Percentiles rank a stretch among this genome's conserved stretches.
phyloP scores from a whole-genome alignment of 2,797 vertebrate genomes.

The Petrocephalus schoutedeni region DNA sequence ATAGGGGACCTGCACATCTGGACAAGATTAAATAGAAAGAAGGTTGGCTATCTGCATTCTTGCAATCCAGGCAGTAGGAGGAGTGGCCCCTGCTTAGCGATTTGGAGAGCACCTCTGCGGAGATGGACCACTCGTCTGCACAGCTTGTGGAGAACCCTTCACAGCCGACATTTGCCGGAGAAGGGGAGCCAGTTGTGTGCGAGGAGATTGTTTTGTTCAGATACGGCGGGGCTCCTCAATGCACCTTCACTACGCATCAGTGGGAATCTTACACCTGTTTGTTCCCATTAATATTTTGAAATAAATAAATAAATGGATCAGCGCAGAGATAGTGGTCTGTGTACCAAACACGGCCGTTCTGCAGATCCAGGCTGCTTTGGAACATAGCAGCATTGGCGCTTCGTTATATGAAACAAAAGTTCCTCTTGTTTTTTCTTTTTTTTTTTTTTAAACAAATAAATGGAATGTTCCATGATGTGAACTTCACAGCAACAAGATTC shows the following conservation, averaged over 20 bases:
- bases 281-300: neutral
- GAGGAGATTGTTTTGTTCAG: neutral
- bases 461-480: neutral
- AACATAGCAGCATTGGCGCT: neutral
- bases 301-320: neutral
- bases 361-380: neutral
- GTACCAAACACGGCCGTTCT: neutral
- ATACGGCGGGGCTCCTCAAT: neutral
- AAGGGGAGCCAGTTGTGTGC: neutral
- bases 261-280: constrained; percentile 4
- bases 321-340: neutral
- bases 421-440: neutral
- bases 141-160: neutral
- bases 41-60: neutral
- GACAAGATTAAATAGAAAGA: neutral
- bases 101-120: neutral
- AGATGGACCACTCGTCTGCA: neutral
- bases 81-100: neutral
- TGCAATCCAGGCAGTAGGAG: neutral
- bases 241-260: neutral
- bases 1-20: neutral
- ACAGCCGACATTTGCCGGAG: neutral
- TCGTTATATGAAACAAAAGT: neutral
- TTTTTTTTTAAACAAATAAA: neutral
- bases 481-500: neutral